Evolutionary conservation across 2,113 vertebrate species (phyloP).

Genomic region (Antigone vipio): DNA sequence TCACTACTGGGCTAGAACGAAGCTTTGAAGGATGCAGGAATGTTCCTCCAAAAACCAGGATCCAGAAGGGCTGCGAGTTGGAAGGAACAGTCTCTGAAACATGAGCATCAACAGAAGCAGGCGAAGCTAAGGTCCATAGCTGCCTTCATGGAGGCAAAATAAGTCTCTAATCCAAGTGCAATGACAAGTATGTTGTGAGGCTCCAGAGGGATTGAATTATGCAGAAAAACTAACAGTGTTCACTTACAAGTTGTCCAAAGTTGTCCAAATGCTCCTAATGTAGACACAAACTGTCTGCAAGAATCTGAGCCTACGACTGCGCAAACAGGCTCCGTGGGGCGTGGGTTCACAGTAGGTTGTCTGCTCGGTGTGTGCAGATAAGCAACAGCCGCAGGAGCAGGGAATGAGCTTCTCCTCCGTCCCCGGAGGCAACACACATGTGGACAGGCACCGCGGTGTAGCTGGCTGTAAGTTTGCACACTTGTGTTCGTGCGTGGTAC

Average conservation of each 20-base stretch:
- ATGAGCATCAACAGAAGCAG: neutral
- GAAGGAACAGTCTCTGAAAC: neutral
- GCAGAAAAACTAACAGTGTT: neutral
- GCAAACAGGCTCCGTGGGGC: neutral
- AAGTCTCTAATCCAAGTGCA: neutral
- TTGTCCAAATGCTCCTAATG: neutral
- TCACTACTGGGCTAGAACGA: neutral
- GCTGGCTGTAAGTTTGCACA: neutral
- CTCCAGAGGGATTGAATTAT: neutral
- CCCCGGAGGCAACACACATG: accelerated
- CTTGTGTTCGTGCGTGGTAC: accelerated
- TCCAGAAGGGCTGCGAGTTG: neutral
- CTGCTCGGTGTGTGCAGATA: too few relatives aligned
- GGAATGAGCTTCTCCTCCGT: neutral
- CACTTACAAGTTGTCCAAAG: neutral
- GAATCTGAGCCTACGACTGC: neutral
- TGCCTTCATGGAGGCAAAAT: neutral
- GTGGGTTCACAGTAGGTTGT: accelerated
- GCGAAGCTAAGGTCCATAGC: neutral
- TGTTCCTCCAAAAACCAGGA: neutral
- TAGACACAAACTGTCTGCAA: neutral
- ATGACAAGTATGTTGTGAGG: neutral
- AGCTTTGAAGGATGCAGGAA: neutral
- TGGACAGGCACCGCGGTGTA: neutral
- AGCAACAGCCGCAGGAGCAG: too few relatives aligned